Conservation (phyloP, 2,797 vertebrate species). For the Hemitrygon akajei region DNA sequence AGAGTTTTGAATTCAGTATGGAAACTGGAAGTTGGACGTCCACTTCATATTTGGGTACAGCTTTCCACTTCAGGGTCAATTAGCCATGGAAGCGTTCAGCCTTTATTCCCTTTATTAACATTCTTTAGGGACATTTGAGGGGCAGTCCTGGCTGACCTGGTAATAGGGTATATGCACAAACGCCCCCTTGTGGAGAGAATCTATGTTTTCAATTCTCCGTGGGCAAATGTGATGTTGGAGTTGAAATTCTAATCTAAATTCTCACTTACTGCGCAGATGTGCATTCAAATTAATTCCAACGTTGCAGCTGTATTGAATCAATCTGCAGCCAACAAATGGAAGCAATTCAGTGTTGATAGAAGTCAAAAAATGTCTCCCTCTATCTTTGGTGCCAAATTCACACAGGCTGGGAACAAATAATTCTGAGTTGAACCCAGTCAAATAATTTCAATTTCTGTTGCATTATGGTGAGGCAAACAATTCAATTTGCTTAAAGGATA, state of each 20-base stretch:
- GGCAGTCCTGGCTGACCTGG: background rate
- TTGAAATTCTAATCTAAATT: slow-evolving; percentile 7
- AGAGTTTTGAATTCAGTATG: no score
- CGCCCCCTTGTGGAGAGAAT: no score
- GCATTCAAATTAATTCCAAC: background rate
- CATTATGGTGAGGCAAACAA: background rate
- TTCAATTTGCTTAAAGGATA: background rate
- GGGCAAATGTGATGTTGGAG: background rate
- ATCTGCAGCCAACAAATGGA: background rate
- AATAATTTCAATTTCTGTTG: background rate
- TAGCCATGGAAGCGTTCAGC: background rate
- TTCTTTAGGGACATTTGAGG: background rate
- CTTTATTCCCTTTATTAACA: background rate
- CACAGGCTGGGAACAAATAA: slow-evolving; percentile 8
- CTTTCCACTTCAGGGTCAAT: background rate
- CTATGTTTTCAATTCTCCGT: background rate
- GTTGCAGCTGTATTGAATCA: background rate
- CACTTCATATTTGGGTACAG: background rate
- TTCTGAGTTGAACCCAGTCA: background rate
- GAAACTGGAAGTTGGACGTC: no score
- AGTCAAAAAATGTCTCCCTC: background rate
- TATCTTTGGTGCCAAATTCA: background rate
- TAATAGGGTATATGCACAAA: background rate
- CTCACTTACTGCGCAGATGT: background rate
- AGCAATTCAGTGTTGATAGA: background rate